Evolutionary conservation across 2,888 invertebrate genomes (phyloP), one percentile per base, ranked within the genome.

Genomic region (Eupithecia exiguata): DNA sequence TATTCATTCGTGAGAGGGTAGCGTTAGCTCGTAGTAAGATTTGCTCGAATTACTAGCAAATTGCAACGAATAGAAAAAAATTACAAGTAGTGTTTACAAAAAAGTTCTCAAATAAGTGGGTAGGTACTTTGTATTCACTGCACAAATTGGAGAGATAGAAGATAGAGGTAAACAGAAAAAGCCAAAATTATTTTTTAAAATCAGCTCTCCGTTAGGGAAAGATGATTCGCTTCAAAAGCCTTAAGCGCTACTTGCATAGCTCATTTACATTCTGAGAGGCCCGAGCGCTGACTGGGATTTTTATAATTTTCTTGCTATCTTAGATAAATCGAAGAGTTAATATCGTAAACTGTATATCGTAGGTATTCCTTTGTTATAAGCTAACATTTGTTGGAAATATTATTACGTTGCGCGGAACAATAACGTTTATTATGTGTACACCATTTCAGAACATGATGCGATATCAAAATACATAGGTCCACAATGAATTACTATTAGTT

Each of bases 241-340:
- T 21, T n/a, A 9, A 69, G 25, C 36, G 18, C 58, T 40, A 69
- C 58, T 66, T 21, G 38, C 18, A 38, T 36, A 21, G 25, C 66
- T 40, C 66, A 66, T 66, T 66, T 7, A 66, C 25, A 12, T 21
- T 66, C n/a, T 38, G 10, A 43, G 66, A 66, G 66, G 25, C 40
- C n/a, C 12, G 66, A 66, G 38, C 38, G 66, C 66, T 66, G 66
- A 66, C 66, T 25, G 14, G 66, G 66, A 4, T 40, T 36, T 65
- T 65, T 9, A n/a, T 21, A 65, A 40, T 38, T 38, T 40, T 38
- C 25, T 40, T 21, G 10, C 4, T 40, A 40, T 36, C 10, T 40
- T 7, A 38, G 36, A 66, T 40, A 16, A 35, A 35, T 35, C 30
- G 1, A 5, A 21, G 49, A 49, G 49, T 53, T 53, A 12, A 53